These are phyloP conservation scores for Schizotus pectinicornis DNA, from an alignment of 2,888 invertebrate species.

Conservation along the genomic window DNA sequence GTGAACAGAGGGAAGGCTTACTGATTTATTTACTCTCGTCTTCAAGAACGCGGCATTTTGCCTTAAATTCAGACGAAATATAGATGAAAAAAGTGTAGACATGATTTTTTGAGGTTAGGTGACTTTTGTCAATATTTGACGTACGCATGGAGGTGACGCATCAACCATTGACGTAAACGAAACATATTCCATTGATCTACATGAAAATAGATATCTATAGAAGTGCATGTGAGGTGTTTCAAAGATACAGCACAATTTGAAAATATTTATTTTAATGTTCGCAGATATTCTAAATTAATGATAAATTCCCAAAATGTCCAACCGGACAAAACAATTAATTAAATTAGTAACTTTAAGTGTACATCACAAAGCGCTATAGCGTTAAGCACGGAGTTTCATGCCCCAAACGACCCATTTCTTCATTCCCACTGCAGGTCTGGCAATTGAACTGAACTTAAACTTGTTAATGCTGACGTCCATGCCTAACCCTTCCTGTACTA, in stretches of 20 bases:
- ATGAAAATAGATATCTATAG: no score
- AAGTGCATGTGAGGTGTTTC: no score
- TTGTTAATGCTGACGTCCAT: slow-evolving; percentile 72
- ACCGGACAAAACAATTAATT: no score
- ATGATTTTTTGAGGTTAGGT: slow-evolving; percentile 15
- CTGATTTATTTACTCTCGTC: neutral
- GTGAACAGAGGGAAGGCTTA: neutral
- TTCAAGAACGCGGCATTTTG: neutral
- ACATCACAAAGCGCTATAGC: slow-evolving; percentile 12
- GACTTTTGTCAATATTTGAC: no score
- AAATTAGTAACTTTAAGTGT: neutral
- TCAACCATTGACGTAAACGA: no score
- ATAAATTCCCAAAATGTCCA: neutral
- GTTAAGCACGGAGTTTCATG: slow-evolving; percentile 78
- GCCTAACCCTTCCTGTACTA: slow-evolving; percentile 63
- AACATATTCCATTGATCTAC: no score
- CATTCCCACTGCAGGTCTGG: slow-evolving; percentile 87
- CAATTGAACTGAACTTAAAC: slow-evolving; percentile 82
- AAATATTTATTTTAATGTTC: no score
- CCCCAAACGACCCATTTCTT: slow-evolving; percentile 92
- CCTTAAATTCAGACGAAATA: neutral
- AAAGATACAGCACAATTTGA: no score
- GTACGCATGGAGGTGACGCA: no score
- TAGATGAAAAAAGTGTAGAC: slow-evolving; percentile 7
- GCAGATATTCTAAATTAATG: neutral